Evolutionary conservation across 2,113 vertebrate genomes (phyloP), one percentile per base, ranked within the genome.

Genomic region (Vombatus ursinus): DNA sequence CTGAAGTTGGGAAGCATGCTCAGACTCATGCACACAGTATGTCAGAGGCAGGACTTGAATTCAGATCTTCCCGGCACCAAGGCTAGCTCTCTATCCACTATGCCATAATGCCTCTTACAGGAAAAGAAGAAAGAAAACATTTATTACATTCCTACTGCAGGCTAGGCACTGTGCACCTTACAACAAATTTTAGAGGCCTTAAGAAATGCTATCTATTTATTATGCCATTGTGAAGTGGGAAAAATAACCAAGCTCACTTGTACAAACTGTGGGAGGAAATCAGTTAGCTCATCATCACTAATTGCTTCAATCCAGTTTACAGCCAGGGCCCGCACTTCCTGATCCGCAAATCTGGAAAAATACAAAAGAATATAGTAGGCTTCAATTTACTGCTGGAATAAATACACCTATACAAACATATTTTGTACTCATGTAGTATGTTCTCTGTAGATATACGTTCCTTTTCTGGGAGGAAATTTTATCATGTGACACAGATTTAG

Each of bases 251-350:
- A 84, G 92, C 96, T 98, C 96, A 99, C 99, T 99, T 99, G 99
- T 11, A 99, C 99, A 96, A 99, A 99, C 48, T 99, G 99, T 90
- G 99, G 99, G 61, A 99, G 99, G 97, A 99, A 99, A 97, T 99
- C 99, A 50, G 99, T 98, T 96, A 99, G 98, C 94, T 99, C 99
- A 97, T 99, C 99, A 92, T 99, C 99, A 91, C 98, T 99, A 98
- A 99, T 99, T 52, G 98, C 97, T 95, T 99, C 99, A 24, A 99
- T 99, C 99, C 99, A 99, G 1, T 98, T 98, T 53, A 99, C 99
- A 92, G 99, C 99, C 94, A 99, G 98, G 4, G 95, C 98, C 95
- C 99, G 98, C 92, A 99, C 99, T 96, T 99, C 99, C 95, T 99
- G 99, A 98, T 99, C 99, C 96, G 99, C 99, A 99, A 99, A 99